Conservation (phyloP, 1,140 invertebrate genomes). For the Nymphalis io region DNA sequence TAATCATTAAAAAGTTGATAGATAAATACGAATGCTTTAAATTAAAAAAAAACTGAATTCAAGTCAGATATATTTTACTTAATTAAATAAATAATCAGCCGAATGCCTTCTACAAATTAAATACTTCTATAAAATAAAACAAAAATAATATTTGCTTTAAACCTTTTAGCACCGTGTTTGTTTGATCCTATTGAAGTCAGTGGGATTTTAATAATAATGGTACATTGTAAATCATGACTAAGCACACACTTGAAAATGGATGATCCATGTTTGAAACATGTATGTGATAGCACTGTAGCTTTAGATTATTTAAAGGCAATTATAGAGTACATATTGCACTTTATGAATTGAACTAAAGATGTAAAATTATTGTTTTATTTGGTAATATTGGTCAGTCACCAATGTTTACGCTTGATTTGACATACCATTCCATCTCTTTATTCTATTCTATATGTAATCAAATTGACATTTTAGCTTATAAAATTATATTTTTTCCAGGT, state of each 20-base stretch:
- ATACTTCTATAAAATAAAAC: conserved; percentile 14
- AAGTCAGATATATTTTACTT: background rate
- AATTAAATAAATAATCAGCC: background rate
- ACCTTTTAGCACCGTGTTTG: conserved; percentile 45
- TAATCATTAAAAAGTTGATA: background rate
- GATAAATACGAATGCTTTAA: background rate
- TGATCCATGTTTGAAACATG: conserved; percentile 16
- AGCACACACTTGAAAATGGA: conserved; percentile 44
- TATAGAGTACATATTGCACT: conserved; percentile 33
- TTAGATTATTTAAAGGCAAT: conserved; percentile 14
- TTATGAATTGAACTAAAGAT: conserved; percentile 20
- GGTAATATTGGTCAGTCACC: background rate
- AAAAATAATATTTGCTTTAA: conserved; percentile 5
- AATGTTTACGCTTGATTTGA: conserved; percentile 11
- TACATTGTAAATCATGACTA: conserved; percentile 50
- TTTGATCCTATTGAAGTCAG: conserved; percentile 53
- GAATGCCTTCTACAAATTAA: background rate
- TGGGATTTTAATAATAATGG: conserved; percentile 39
- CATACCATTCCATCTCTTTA: conserved; percentile 5
- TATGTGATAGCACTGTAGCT: conserved; percentile 34
- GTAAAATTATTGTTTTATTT: conserved; percentile 4
- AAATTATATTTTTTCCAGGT: conserved; percentile 33
- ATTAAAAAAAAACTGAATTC: background rate
- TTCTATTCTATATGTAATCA: conserved; percentile 39
- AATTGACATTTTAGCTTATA: conserved; percentile 54